Conservation (phyloP, 1,140 invertebrate genomes). For the Brachionus angularis region DNA sequence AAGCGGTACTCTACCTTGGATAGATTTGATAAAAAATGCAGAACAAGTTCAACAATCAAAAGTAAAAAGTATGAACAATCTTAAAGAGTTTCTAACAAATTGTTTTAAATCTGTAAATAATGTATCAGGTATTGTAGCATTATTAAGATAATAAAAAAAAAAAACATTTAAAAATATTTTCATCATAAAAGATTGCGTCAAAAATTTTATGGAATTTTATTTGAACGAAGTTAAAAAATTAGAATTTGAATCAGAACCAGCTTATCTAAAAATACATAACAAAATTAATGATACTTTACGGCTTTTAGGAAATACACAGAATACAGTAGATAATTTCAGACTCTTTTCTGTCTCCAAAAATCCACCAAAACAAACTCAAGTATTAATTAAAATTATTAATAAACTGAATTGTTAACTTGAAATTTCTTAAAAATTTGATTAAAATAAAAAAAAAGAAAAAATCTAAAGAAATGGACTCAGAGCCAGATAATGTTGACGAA, state of each 20-base stretch:
- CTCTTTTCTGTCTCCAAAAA: background rate
- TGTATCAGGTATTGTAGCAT: slow-evolving; percentile 36
- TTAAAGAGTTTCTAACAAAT: slow-evolving; percentile 31
- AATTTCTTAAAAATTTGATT: no score
- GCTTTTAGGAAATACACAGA: background rate
- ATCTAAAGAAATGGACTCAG: no score
- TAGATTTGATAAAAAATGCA: slow-evolving; percentile 29
- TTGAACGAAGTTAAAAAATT: slow-evolving; percentile 43
- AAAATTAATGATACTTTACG: slow-evolving; percentile 9
- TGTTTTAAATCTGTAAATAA: slow-evolving; percentile 21
- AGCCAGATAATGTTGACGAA: no score
- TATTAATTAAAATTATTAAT: no score
- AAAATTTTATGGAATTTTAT: slow-evolving; percentile 39
- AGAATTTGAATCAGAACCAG: slow-evolving; percentile 33
- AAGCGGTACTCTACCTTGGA: slow-evolving; percentile 38
- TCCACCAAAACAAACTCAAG: background rate
- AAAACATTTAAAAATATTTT: background rate
- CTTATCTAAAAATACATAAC: slow-evolving; percentile 18
- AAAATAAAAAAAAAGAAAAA: no score
- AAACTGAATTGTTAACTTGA: no score
- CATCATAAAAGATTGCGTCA: slow-evolving; percentile 4
- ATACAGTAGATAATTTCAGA: background rate
- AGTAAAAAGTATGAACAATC: slow-evolving; percentile 11
- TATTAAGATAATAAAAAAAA: background rate
- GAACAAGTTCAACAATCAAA: slow-evolving; percentile 29